Base-by-base conservation (phyloP, 1,140 invertebrate species). In the Branchinecta lindahli region DNA sequence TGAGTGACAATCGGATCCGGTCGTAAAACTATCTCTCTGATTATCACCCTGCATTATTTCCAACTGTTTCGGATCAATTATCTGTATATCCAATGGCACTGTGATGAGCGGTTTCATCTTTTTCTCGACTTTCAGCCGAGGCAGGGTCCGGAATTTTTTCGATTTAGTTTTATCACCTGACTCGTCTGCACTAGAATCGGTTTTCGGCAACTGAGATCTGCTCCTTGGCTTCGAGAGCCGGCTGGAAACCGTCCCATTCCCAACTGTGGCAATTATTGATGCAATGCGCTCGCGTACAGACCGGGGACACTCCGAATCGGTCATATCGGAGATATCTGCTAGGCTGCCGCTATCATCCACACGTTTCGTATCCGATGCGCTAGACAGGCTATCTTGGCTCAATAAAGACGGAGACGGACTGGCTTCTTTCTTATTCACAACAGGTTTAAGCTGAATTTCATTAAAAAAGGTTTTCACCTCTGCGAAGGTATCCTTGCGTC, bases 1-100 rank as follows among this genome's bases (percentile, higher is more conserved):
- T 9, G 47, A 45, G n/a, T 70, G 65, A 7, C 70, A 69, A 67
- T 68, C 52, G 68, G 70, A 73, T 33, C 72, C 74, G 45, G 71
- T 72, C 8, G 72, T 70, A 21, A 70, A 70, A 10, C 70, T 71
- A 44, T 72, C 45, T 15, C 20, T 4, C 12, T 44, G 20, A 33
- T 68, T 45, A 68, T 33, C 18, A 18, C 8, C 66, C 0, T 21
- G 44, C 44, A 33, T 3, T 6, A 66, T 33, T 8, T 47, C 15
- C 20, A 67, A 33, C 21, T 45, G n/a, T 33, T 70, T 66, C 46
- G 69, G 66, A 44, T 74, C 70, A 72, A 52, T 66, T 66, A 68
- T 44, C 12, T 70, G 33, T 0, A 21, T 33, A 45, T 70, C 20
- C 8, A 61, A 12, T 20, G 18, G 12, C 12, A 61, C 52, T 20